Evolutionary conservation across 2,888 invertebrate genomes (phyloP).

Genomic region (Neuroscelio doddi): DNA sequence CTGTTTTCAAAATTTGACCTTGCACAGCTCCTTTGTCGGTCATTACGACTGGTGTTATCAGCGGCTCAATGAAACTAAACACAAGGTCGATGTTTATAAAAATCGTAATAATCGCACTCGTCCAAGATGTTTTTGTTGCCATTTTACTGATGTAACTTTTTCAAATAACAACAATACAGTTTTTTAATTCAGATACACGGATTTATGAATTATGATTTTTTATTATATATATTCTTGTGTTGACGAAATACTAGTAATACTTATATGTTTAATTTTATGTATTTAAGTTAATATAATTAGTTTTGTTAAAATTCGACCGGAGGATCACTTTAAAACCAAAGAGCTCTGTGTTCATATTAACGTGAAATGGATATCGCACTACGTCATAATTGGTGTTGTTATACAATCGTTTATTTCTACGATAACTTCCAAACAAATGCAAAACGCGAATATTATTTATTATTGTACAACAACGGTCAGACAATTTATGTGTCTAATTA

Average conservation of each 20-base stretch:
- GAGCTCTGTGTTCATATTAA: not conserved
- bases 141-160: not conserved
- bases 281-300: no score
- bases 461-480: no score
- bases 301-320: no score
- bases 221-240: no score
- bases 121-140: not conserved
- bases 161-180: not conserved
- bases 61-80: not conserved
- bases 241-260: no score
- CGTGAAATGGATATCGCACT: not conserved
- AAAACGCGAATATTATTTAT: no score
- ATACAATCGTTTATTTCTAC: not conserved
- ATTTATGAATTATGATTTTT: no score
- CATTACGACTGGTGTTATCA: slow-evolving; percentile 23
- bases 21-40: slow-evolving; percentile 51
- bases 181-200: no score
- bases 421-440: slow-evolving; percentile 1
- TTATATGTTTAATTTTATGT: no score
- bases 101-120: not conserved
- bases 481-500: no score
- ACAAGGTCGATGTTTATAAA: not conserved
- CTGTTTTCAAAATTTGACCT: slow-evolving; percentile 49
- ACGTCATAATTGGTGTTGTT: not conserved
- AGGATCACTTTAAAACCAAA: not conserved